These are phyloP conservation scores for Saccostrea echinata DNA, from an alignment of 1,140 invertebrate genomes.

Conservation along the genomic window DNA sequence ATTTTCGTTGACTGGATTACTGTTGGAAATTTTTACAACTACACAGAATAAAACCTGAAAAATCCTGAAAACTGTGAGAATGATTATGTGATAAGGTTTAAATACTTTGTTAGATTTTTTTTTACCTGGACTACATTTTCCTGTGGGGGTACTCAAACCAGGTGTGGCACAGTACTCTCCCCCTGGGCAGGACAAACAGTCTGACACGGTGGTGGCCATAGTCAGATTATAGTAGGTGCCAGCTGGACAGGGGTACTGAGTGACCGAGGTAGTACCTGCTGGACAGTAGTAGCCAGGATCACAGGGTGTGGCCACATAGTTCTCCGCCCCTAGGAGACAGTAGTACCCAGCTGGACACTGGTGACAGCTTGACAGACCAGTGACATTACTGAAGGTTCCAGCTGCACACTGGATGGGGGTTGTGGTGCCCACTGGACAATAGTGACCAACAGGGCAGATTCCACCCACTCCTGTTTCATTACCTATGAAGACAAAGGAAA, in stretches of 20 bases:
- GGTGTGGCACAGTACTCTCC: conserved; percentile 76
- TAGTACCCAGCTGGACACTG: conserved; percentile 75
- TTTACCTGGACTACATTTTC: conserved; percentile 64
- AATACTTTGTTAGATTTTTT: too few relatives aligned
- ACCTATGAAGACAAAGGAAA: conserved; percentile 37
- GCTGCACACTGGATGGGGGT: conserved; percentile 71
- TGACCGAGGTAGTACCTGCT: conserved; percentile 67
- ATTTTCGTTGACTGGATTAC: too few relatives aligned
- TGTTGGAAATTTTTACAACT: too few relatives aligned
- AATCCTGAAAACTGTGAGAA: too few relatives aligned
- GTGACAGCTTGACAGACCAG: conserved; percentile 68
- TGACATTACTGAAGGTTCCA: conserved; percentile 70
- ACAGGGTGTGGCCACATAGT: conserved; percentile 65
- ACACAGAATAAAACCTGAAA: too few relatives aligned
- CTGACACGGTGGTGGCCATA: conserved; percentile 63
- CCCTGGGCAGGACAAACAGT: conserved; percentile 74
- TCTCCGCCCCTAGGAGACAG: conserved; percentile 73
- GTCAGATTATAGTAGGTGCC: conserved; percentile 75
- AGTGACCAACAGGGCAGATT: conserved; percentile 71
- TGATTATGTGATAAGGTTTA: too few relatives aligned
- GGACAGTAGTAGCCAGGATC: conserved; percentile 76
- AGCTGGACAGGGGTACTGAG: conserved; percentile 73
- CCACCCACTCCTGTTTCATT: conserved; percentile 73
- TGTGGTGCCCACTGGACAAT: conserved; percentile 72
- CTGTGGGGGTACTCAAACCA: conserved; percentile 69